Conservation (phyloP, 2,888 invertebrate genomes). For the Drosophila demipolita region DNA sequence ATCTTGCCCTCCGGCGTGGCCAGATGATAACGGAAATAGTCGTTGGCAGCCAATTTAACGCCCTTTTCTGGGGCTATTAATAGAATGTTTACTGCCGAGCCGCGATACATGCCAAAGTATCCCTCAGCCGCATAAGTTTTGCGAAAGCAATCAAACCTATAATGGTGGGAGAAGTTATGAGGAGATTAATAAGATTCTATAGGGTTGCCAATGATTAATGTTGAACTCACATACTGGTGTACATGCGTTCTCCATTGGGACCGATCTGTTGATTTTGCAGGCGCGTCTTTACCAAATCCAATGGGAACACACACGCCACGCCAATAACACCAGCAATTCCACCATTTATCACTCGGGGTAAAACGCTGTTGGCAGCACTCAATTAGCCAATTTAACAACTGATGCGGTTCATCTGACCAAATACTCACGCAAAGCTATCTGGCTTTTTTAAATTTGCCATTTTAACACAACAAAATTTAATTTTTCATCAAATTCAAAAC, state of each 20-base stretch:
- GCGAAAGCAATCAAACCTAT: conserved; percentile 97
- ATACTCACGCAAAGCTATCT: conserved; percentile 24
- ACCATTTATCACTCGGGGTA: conserved; percentile 91
- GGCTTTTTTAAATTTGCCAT: conserved; percentile 6
- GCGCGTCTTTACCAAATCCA: conserved; percentile 98
- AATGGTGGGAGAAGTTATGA: background rate
- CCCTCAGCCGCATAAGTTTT: conserved; percentile 97
- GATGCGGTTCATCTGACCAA: background rate
- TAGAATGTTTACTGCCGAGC: conserved; percentile 98
- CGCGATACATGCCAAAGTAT: conserved; percentile 99
- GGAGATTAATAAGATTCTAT: background rate
- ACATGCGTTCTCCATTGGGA: conserved; percentile 95
- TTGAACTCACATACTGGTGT: conserved; percentile 93
- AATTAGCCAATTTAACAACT: background rate
- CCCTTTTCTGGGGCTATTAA: conserved; percentile 99
- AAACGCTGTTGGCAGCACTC: conserved; percentile 95
- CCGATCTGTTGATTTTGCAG: conserved; percentile 98
- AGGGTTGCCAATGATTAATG: background rate
- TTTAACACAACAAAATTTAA: background rate
- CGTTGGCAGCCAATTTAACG: conserved; percentile 98
- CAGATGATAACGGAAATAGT: conserved; percentile 95
- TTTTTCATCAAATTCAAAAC: background rate
- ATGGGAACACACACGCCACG: conserved; percentile 98
- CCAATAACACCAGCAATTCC: conserved; percentile 99
- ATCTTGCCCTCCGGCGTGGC: conserved; percentile 89